Evolutionary conservation across 2,113 vertebrate genomes (phyloP).

Genomic region (Heterochromis multidens): DNA sequence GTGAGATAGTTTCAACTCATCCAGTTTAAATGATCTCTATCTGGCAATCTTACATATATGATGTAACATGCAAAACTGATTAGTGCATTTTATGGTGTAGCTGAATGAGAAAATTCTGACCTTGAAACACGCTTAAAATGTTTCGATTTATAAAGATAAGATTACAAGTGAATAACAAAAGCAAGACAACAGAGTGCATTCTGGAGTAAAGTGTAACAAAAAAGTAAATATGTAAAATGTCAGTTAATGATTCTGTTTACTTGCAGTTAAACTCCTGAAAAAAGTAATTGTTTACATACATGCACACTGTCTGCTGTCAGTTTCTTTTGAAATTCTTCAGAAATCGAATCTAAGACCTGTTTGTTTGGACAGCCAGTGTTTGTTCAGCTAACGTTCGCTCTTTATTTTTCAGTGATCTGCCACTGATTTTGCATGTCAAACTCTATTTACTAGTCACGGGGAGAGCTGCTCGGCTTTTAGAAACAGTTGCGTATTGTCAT

Average conservation of each 20-base stretch:
- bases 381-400: neutral
- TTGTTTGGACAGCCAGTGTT: neutral
- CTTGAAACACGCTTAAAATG: neutral
- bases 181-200: neutral
- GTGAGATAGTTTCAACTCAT: neutral
- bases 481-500: neutral
- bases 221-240: neutral
- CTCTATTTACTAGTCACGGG: neutral
- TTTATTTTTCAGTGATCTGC: neutral
- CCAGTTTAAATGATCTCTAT: neutral
- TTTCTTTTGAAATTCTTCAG: neutral
- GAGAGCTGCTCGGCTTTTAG: neutral
- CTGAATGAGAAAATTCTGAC: neutral
- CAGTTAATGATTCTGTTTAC: neutral
- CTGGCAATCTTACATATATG: neutral
- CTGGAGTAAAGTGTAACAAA: neutral
- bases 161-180: neutral
- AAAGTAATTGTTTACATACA: neutral
- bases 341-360: neutral
- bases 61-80: neutral
- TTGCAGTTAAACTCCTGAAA: neutral
- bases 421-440: neutral
- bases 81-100: neutral
- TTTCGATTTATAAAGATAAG: neutral
- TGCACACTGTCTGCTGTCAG: neutral